Base-by-base conservation (phyloP, 2,888 invertebrate genomes). In the Orthosia incerta region DNA sequence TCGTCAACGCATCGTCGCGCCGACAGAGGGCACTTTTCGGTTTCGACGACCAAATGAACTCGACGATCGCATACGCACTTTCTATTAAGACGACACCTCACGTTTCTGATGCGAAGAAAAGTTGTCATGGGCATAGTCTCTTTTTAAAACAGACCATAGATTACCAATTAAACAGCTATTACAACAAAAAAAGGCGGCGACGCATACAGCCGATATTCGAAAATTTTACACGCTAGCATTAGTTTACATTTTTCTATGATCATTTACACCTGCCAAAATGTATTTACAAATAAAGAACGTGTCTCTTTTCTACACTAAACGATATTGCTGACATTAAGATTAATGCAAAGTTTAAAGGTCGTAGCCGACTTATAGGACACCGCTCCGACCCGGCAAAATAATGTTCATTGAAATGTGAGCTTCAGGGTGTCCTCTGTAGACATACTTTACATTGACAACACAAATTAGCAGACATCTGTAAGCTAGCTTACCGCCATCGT, bases 221-320 rank as follows among this genome's bases (percentile, higher is more conserved):
- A 12, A 23, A 9, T 18, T 48, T 12, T 59, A 51, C 51, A 48
- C 23, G 18, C 7, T 20, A 79, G n/a, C 60, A 48, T 61, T 26
- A 23, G 15, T 62, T 57, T 51, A 51, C 31, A 56, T 7, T 31
- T 50, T 61, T 39, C 18, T 31, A 76, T 12, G 7, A 71, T 39
- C 45, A 79, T 71, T 71, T 57, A 72, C 62, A 62, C n/a, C 56
- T 20, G 62, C 15, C 57, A 53, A 57, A 45, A 51, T 20, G 23
- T 63, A 72, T 72, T 57, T 62, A 76, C 62, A 62, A 75, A 50
- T 56, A 16, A 20, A 20, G 26, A 16, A 67, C 15, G 18, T 18
- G 4, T 39, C 48, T 79, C 48, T 55, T 79, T 13, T 71, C n/a
- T 13, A 2, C 23, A 53, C 67, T 59, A 68, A 76, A 57, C 51